phyloP scores from a whole-genome alignment of 2,797 vertebrate genomes.

The Oryzias sinensis region DNA sequence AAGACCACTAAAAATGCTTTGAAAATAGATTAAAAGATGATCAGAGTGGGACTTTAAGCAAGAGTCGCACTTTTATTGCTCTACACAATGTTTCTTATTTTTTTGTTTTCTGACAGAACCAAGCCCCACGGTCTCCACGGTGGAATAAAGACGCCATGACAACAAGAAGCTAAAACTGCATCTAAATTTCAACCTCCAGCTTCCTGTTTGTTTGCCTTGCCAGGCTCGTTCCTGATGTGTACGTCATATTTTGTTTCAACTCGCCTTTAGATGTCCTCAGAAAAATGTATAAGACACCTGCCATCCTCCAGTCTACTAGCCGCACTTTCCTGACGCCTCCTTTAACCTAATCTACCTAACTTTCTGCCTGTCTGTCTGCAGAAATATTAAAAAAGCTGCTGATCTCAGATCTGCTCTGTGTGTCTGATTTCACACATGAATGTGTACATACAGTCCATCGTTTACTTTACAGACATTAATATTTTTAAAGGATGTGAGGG shows the following conservation, averaged over 20 bases:
- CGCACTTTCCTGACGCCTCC: slow-evolving; percentile 1
- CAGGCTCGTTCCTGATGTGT: slow-evolving; percentile 3
- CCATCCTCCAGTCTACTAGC: not conserved
- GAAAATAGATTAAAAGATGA: too few species aligned
- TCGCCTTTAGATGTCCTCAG: slow-evolving; percentile 10
- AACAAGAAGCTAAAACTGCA: slow-evolving; percentile 33
- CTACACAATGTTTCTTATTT: slow-evolving; percentile 6
- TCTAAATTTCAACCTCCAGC: slow-evolving; percentile 17
- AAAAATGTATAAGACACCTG: slow-evolving; percentile 1
- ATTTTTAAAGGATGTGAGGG: slow-evolving; percentile 15
- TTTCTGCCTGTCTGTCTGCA: slow-evolving; percentile 18
- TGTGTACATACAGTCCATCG: slow-evolving; percentile 34
- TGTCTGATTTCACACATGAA: slow-evolving; percentile 35
- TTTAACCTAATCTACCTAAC: slow-evolving; percentile 9
- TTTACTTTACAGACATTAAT: slow-evolving; percentile 39
- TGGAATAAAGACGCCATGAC: slow-evolving; percentile 35
- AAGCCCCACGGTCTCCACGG: slow-evolving; percentile 9
- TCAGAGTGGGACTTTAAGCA: too few species aligned
- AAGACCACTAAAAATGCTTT: too few species aligned
- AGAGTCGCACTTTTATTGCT: too few species aligned
- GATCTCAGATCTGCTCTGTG: slow-evolving; percentile 37
- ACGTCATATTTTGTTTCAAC: slow-evolving; percentile 2
- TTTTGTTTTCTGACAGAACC: slow-evolving; percentile 36
- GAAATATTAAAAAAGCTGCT: slow-evolving; percentile 29
- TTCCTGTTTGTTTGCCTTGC: slow-evolving; percentile 9